These are phyloP conservation scores for Hoplias malabaricus DNA, from an alignment of 2,113 vertebrate species.

Conservation along the genomic window DNA sequence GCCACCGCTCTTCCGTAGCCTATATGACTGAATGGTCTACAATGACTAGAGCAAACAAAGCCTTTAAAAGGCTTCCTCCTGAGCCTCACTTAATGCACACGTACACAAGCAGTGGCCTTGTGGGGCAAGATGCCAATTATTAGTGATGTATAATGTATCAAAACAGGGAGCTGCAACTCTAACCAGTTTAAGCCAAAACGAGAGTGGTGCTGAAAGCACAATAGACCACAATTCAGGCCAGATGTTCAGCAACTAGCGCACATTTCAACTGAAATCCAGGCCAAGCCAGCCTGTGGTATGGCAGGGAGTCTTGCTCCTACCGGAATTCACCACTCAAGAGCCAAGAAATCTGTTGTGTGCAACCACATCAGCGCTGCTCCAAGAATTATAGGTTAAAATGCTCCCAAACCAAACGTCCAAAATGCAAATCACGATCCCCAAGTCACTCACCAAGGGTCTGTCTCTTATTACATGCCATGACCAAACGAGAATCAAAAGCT, in stretches of 20 bases:
- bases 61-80: conserved; percentile 17
- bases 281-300: conserved; percentile 6
- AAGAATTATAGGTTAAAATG: conserved; percentile 9
- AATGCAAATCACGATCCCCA: conserved; percentile 1
- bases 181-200: neutral
- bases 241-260: neutral
- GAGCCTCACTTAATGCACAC: neutral
- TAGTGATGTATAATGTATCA: conserved; percentile 15
- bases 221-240: conserved; percentile 10
- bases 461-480: conserved; percentile 10
- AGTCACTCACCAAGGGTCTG: neutral
- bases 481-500: neutral
- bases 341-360: conserved; percentile 18
- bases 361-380: conserved; percentile 25
- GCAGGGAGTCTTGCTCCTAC: neutral
- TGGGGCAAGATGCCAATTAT: conserved; percentile 17
- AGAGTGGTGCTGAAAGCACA: neutral
- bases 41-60: conserved; percentile 37
- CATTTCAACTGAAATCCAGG: neutral
- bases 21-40: conserved; percentile 32
- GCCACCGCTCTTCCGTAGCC: conserved; percentile 3
- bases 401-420: conserved; percentile 22
- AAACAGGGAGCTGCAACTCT: conserved; percentile 4
- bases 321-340: conserved; percentile 20
- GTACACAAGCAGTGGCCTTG: conserved; percentile 22